phyloP scores from a whole-genome alignment of 2,113 vertebrate species.

The Rhynchomys soricoides region DNA sequence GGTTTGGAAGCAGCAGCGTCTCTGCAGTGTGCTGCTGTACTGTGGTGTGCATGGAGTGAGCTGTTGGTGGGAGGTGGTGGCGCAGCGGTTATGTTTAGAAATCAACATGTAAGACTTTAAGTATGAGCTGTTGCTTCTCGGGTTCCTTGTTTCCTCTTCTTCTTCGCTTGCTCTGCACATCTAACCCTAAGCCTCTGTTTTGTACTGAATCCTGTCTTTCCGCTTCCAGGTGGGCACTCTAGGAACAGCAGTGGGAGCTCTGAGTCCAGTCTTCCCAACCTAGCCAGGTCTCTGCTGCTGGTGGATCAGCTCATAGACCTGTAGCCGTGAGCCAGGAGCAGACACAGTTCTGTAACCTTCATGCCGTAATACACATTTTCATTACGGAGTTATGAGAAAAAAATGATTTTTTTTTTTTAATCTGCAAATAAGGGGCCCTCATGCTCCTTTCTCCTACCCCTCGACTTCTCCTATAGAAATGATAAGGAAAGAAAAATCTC shows the following conservation, averaged over 20 bases:
- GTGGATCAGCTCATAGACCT: slow-evolving; percentile 99
- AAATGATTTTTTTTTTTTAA: slow-evolving; percentile 74
- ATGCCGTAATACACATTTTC: slow-evolving; percentile 82
- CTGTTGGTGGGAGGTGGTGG: slow-evolving; percentile 47
- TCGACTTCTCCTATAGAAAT: slow-evolving; percentile 78
- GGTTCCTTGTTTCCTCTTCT: slow-evolving; percentile 74
- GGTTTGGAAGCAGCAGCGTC: slow-evolving; percentile 16
- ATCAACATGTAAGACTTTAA: slow-evolving; percentile 52
- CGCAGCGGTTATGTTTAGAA: slow-evolving; percentile 41
- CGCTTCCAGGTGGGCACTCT: slow-evolving; percentile 97
- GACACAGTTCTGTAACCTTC: slow-evolving; percentile 87
- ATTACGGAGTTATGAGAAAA: slow-evolving; percentile 82
- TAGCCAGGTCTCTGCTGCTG: slow-evolving; percentile 99
- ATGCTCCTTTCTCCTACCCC: slow-evolving; percentile 62
- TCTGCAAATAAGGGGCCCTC: slow-evolving; percentile 78
- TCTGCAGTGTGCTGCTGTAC: background rate
- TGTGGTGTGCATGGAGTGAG: slow-evolving; percentile 7
- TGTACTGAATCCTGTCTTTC: slow-evolving; percentile 93
- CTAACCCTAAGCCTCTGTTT: slow-evolving; percentile 84
- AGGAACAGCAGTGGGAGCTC: slow-evolving; percentile 99
- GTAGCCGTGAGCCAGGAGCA: slow-evolving; percentile 93
- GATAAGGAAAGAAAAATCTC: slow-evolving; percentile 77
- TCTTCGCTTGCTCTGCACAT: slow-evolving; percentile 80
- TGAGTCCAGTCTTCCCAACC: slow-evolving; percentile 99
- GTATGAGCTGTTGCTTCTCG: slow-evolving; percentile 71